Evolutionary conservation across 1,140 invertebrate species (phyloP), one percentile per base, ranked within the genome.

Genomic region (Trichonephila clavipes): DNA sequence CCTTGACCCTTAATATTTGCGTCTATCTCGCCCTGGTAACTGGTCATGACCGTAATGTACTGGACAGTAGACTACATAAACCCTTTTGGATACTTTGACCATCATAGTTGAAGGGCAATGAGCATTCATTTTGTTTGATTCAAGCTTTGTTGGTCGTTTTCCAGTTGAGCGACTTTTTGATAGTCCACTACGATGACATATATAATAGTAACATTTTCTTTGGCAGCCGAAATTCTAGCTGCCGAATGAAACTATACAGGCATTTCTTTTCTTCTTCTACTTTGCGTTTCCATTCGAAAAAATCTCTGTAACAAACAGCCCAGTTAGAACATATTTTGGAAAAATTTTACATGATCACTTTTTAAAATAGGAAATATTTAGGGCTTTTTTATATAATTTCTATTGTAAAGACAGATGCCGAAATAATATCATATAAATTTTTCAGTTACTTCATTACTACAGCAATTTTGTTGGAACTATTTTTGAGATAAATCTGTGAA

Each of bases 101-200:
- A 77, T 77, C 72, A 77, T 77, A 18, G 72, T 77, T 34, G 72
- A 77, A 34, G 72, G 44, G 24, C 58, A 85, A 7, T 85, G 82
- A 14, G 44, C 82, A 51, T 59, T 51, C 44, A 85, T 58, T 58
- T 85, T 59, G 10, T 58, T 85, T 59, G 82, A 85, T 51, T 24
- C 44, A n/a, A 59, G 21, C 12, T 85, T 85, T 10, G 21, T 1
- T 34, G 28, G 72, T 18, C 28, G 34, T 77, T 77, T 34, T 12
- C 72, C 72, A 77, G 72, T 77, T 34, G 72, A 77, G 19, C 72
- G 72, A 40, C 72, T 77, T 40, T 77, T 77, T 34, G 28, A 28
- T 7, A 34, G 72, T 18, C 72, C 72, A 77, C 72, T 77, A 1
- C 72, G 72, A 77, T 77, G 72, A 28, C 72, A 77, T 77, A 85